Evolutionary conservation across 2,113 vertebrate genomes (phyloP).

Genomic region (Peucedramus taeniatus): DNA sequence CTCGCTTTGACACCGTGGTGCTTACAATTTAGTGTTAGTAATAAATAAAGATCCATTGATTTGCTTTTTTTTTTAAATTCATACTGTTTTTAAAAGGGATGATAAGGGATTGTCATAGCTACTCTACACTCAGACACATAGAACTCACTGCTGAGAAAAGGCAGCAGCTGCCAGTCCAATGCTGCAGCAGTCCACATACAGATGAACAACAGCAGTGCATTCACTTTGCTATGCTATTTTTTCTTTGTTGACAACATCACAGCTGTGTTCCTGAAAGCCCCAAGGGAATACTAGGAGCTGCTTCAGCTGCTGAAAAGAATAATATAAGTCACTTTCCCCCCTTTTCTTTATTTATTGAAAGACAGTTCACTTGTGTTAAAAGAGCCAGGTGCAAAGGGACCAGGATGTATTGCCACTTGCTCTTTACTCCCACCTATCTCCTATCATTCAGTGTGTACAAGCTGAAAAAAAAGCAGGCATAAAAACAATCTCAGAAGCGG

Average conservation of each 20-base stretch:
- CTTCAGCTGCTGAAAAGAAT: constrained; percentile 32
- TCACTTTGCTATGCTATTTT: not conserved
- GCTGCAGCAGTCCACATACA: not conserved
- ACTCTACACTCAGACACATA: not conserved
- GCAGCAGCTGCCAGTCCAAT: not conserved
- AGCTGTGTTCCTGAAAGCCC: not conserved
- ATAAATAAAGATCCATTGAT: not conserved
- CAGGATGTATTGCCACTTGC: not conserved
- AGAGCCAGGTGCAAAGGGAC: not conserved
- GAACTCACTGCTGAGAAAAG: not conserved
- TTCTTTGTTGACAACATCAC: constrained; percentile 13
- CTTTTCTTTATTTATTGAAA: constrained; percentile 5
- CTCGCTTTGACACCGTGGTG: not conserved
- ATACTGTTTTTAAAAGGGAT: not conserved
- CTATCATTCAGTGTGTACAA: not conserved
- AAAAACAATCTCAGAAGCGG: not conserved
- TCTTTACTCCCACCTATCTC: not conserved
- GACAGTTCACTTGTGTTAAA: constrained; percentile 12
- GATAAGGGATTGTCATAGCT: not conserved
- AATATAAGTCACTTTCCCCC: not conserved
- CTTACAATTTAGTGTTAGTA: not conserved
- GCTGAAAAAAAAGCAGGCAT: not conserved
- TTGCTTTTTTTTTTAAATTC: not conserved
- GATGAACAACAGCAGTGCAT: not conserved
- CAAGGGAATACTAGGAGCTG: not conserved